Evolutionary conservation across 2,888 invertebrate genomes (phyloP).

Genomic region (Arrhopalites spinosus): DNA sequence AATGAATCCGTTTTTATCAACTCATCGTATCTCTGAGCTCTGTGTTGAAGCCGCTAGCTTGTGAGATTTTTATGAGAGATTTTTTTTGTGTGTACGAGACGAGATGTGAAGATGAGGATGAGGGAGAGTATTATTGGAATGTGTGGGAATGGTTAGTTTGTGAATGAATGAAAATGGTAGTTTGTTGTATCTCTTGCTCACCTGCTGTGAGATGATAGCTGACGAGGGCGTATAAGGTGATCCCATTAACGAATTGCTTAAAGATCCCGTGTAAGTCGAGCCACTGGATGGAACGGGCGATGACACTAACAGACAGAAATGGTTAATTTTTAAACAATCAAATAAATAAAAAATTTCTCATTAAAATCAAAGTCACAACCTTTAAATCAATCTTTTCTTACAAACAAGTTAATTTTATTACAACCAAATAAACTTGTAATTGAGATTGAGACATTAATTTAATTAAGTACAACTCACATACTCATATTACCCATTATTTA

Average conservation of each 20-base stretch:
- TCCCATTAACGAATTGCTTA: slow-evolving; percentile 56
- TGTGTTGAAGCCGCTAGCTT: too few relatives aligned
- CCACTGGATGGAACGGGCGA: slow-evolving; percentile 38
- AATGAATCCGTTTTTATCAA: slow-evolving; percentile 1
- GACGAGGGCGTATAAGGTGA: slow-evolving; percentile 54
- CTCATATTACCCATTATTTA: too few relatives aligned
- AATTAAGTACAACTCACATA: too few relatives aligned
- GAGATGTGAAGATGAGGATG: slow-evolving; percentile 5
- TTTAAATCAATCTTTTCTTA: too few relatives aligned
- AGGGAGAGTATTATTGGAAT: slow-evolving; percentile 9
- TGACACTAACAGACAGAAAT: slow-evolving; percentile 22
- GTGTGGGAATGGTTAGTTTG: slow-evolving; percentile 36
- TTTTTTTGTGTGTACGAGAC: too few relatives aligned
- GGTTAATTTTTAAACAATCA: too few relatives aligned
- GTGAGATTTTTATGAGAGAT: too few relatives aligned
- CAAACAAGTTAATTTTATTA: too few relatives aligned
- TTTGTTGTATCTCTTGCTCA: slow-evolving; percentile 32
- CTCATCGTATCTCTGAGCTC: not conserved
- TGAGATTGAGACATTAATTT: too few relatives aligned
- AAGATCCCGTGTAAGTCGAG: slow-evolving; percentile 52
- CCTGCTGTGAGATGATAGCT: slow-evolving; percentile 54
- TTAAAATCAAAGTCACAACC: too few relatives aligned
- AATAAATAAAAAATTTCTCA: too few relatives aligned
- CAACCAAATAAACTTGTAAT: too few relatives aligned
- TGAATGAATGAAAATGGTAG: slow-evolving; percentile 32